Evolutionary conservation across 2,113 vertebrate species (phyloP).

Genomic region (Callocephalon fimbriatum): DNA sequence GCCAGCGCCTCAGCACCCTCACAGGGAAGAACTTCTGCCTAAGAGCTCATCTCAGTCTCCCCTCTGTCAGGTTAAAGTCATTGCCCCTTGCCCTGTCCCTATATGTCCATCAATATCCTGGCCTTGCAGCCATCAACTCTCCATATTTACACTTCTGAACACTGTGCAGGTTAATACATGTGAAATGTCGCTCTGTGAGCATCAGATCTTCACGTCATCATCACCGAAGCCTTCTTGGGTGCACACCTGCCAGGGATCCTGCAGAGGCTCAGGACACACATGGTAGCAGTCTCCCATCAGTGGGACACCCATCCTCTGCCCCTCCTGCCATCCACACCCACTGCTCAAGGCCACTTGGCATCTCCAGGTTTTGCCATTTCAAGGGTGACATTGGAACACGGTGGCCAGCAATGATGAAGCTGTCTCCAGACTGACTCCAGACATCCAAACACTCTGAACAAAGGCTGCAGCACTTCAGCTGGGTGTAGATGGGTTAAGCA

Average conservation of each 20-base stretch:
- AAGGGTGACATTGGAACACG: background rate
- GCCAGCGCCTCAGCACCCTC: background rate
- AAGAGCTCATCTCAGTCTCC: background rate
- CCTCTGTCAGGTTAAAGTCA: background rate
- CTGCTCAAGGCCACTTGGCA: background rate
- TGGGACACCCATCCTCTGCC: accelerated
- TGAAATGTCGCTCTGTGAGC: background rate
- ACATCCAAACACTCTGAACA: too few relatives aligned
- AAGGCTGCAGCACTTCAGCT: background rate
- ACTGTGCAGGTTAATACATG: accelerated
- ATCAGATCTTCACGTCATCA: background rate
- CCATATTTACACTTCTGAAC: background rate
- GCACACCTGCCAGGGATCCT: background rate
- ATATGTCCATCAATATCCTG: background rate
- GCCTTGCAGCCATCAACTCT: background rate
- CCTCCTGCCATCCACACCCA: background rate
- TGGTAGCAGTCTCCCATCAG: accelerated
- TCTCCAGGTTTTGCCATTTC: background rate
- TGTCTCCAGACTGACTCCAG: accelerated
- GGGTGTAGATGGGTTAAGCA: background rate
- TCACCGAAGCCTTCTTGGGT: background rate
- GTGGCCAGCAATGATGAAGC: background rate
- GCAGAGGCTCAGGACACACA: accelerated
- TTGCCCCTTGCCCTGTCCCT: background rate
- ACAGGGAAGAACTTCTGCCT: background rate